A percentile compares a stretch with the other conserved stretches of the same genome.
phyloP scores from a whole-genome alignment of 2,888 invertebrate genomes.

The Aproaerema taeniolella region DNA sequence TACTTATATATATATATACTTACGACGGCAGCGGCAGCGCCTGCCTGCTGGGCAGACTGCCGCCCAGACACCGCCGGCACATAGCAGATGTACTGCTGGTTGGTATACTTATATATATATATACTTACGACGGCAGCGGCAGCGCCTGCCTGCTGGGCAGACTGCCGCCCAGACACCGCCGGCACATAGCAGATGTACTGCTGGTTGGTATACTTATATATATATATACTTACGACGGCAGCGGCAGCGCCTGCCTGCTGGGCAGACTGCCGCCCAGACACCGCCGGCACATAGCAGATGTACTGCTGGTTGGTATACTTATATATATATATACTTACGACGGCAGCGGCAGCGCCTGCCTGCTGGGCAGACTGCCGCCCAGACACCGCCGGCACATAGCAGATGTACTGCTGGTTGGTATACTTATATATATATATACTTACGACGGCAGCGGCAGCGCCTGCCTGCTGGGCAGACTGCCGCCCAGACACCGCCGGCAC shows the following conservation, averaged over 20 bases:
- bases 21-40: conserved; percentile 61
- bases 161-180: not conserved
- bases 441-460: no score
- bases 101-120: not conserved
- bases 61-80: not conserved
- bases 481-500: not conserved
- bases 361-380: not conserved
- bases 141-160: conserved; percentile 55
- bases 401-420: no score
- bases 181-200: not conserved
- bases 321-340: no score
- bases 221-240: conserved; percentile 41
- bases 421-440: no score
- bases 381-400: not conserved
- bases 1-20: not conserved
- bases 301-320: not conserved
- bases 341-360: no score
- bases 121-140: conserved; percentile 54
- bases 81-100: not conserved
- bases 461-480: not conserved
- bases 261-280: conserved; percentile 19
- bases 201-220: not conserved
- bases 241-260: conserved; percentile 61
- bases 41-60: conserved; percentile 48
- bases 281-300: not conserved